Evolutionary conservation across 1,140 invertebrate genomes (phyloP).

Genomic region (Drosophila subobscura): DNA sequence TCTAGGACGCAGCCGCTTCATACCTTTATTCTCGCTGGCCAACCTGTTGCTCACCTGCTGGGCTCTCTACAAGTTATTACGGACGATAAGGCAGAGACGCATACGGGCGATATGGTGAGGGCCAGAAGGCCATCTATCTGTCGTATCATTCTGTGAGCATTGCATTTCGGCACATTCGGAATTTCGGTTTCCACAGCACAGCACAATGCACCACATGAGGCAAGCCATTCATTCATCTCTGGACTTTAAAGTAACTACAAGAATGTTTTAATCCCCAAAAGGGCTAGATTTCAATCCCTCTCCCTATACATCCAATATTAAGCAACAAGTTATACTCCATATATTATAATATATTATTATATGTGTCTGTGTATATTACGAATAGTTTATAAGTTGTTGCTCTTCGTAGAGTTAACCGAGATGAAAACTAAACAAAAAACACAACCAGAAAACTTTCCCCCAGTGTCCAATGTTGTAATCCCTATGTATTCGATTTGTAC

Average conservation of each 20-base stretch:
- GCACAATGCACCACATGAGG: no score
- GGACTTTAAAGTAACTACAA: no score
- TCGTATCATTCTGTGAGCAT: no score
- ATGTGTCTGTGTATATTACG: slow-evolving; percentile 13
- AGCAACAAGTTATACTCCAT: no score
- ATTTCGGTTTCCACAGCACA: no score
- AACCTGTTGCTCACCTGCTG: slow-evolving; percentile 48
- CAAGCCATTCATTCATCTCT: no score
- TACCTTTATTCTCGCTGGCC: slow-evolving; percentile 45
- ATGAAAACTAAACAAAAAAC: neutral
- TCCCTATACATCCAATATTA: no score
- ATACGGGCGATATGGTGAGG: neutral
- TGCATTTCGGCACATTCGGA: no score
- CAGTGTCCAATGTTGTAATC: slow-evolving; percentile 1
- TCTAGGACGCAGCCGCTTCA: slow-evolving; percentile 5
- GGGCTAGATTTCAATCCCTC: no score
- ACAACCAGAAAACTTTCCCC: no score
- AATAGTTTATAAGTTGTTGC: slow-evolving; percentile 15
- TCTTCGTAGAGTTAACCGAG: slow-evolving; percentile 30
- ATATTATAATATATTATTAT: slow-evolving; percentile 10
- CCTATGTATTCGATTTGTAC: slow-evolving; percentile 2
- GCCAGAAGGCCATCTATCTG: neutral
- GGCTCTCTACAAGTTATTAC: slow-evolving; percentile 44
- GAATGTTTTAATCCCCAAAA: no score
- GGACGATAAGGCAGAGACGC: slow-evolving; percentile 8